A percentile compares a stretch with the other conserved stretches of the same genome.
phyloP scores from a whole-genome alignment of 2,113 vertebrate species.

The Colossoma macropomum region DNA sequence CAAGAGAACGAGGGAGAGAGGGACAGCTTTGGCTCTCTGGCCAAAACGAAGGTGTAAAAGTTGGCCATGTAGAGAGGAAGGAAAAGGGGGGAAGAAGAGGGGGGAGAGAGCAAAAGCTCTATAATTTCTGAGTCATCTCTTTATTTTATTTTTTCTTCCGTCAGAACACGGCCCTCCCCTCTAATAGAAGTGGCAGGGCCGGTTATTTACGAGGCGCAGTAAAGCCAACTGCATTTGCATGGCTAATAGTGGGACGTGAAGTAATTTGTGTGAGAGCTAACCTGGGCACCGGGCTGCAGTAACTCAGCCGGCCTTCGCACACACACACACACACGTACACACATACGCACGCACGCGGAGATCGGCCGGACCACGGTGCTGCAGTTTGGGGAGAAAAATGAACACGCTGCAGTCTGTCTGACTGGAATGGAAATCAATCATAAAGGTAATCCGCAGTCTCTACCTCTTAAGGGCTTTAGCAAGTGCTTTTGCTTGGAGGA shows the following conservation, averaged over 20 bases:
- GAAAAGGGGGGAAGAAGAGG: slow-evolving; percentile 22
- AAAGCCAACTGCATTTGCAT: slow-evolving; percentile 87
- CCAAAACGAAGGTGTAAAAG: slow-evolving; percentile 45
- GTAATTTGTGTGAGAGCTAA: slow-evolving; percentile 89
- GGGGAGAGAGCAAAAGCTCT: slow-evolving; percentile 57
- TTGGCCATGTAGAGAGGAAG: slow-evolving; percentile 27
- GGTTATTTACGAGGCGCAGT: slow-evolving; percentile 79
- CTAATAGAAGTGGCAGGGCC: slow-evolving; percentile 60
- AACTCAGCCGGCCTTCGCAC: slow-evolving; percentile 80
- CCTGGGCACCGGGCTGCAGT: slow-evolving; percentile 79
- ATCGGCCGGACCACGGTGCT: slow-evolving; percentile 30
- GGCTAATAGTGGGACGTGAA: slow-evolving; percentile 85
- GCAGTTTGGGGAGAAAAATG: slow-evolving; percentile 80
- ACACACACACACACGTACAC: slow-evolving; percentile 36
- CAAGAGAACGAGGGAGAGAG: not conserved
- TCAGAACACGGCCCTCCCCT: slow-evolving; percentile 33
- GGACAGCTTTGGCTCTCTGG: not conserved
- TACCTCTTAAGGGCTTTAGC: slow-evolving; percentile 79
- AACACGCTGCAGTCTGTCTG: slow-evolving; percentile 87
- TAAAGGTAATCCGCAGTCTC: slow-evolving; percentile 84
- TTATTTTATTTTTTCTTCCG: slow-evolving; percentile 59
- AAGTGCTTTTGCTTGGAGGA: slow-evolving; percentile 74
- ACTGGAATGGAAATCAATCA: slow-evolving; percentile 90
- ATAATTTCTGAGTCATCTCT: slow-evolving; percentile 80
- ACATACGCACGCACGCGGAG: not conserved